Base-by-base conservation (phyloP, 2,797 vertebrate genomes). In the Anas acuta region DNA sequence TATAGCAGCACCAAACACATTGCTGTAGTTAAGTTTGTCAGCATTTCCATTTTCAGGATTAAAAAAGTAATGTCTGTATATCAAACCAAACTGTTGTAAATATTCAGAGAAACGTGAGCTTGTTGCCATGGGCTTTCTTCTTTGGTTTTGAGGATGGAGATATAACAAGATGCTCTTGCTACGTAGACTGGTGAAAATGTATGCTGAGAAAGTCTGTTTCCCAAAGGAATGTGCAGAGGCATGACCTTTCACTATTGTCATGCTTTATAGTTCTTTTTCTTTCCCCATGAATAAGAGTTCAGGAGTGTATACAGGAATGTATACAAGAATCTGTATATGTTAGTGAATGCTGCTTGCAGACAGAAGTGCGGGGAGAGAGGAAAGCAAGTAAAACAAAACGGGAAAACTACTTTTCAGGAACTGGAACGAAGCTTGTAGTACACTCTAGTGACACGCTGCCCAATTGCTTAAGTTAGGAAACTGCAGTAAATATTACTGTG, bases 11-110 rank as follows among this genome's bases (percentile, higher is more conserved):
- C 75, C 89, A 70, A 5, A 87, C 51, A 61, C 87, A 79, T 89
- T 97, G 93, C 92, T 95, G 88, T 94, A 93, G 94, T 96, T 97
- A 93, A 95, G 91, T 92, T 96, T 96, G 92, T 97, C 96, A 97
- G 95, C 94, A 95, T 96, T 96, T 95, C 93, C 90, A 3, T 94
- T 94, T 95, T 70, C 62, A 92, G 92, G 92, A 41, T 78, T 84
- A 5, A 88, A 84, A 91, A 87, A 85, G 47, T 91, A 71, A 82
- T 54, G n/a, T 65, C 67, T 39, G 18, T 81, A 1, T 80, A 49
- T 85, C 41, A 19, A 74, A 90, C 43, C 62, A 87, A 85, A 84
- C 78, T 61, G 60, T 72, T 89, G 57, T 65, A 72, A 53, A 43
- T 70, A 80, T 64, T 91, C 56, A 39, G 81, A 86, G 65, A 57